These are phyloP conservation scores for Rhogogaster chlorosoma DNA, from an alignment of 2,888 invertebrate genomes.

Conservation along the genomic window DNA sequence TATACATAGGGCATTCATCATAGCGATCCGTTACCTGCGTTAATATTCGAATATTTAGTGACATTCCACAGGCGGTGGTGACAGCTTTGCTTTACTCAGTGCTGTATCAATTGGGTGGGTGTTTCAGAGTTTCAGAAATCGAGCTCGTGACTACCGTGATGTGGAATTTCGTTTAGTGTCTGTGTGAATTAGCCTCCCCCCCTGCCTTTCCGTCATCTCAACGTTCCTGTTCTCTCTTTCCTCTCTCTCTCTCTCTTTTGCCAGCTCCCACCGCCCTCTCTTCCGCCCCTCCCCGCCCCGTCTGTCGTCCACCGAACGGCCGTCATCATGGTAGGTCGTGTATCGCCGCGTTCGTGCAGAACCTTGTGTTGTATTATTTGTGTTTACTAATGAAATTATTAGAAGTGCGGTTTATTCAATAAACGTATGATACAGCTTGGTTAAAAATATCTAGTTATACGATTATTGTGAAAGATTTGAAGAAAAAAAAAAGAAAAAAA, in stretches of 20 bases:
- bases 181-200: conserved; percentile 19
- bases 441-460: not conserved
- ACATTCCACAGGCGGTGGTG: conserved; percentile 61
- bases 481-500: too few relatives aligned
- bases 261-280: not conserved
- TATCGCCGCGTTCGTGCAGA: conserved; percentile 61
- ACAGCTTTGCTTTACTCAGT: conserved; percentile 59
- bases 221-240: conserved; percentile 21
- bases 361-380: conserved; percentile 52
- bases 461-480: not conserved
- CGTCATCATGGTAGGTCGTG: conserved; percentile 49
- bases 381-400: conserved; percentile 49
- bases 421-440: conserved; percentile 36
- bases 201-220: not conserved
- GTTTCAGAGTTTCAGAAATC: conserved; percentile 38
- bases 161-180: conserved; percentile 51
- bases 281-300: not conserved
- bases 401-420: conserved; percentile 30
- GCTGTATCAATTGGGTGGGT: conserved; percentile 62
- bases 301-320: conserved; percentile 55
- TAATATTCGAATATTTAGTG: conserved; percentile 59
- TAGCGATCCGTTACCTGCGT: conserved; percentile 41
- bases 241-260: conserved; percentile 19
- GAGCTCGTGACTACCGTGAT: conserved; percentile 34
- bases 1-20: not conserved